These are phyloP conservation scores for Drosophila bunnanda DNA, from an alignment of 2,888 invertebrate species.

Conservation along the genomic window DNA sequence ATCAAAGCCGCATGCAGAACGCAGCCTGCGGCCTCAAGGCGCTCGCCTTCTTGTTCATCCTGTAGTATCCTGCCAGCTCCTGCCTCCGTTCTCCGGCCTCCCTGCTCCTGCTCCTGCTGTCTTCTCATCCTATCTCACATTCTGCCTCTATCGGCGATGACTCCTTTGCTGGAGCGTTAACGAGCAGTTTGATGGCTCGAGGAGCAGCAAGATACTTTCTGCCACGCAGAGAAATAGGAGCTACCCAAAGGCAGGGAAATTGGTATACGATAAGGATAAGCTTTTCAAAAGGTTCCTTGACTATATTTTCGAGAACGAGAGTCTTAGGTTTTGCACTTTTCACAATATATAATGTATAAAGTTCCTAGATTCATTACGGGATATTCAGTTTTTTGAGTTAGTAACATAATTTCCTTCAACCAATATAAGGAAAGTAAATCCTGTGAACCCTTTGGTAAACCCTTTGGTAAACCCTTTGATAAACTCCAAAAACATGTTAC, in stretches of 20 bases:
- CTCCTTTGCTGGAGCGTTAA: conserved; percentile 39
- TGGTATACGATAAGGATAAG: too few species aligned
- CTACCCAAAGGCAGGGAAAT: too few species aligned
- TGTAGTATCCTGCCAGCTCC: too few species aligned
- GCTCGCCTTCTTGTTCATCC: conserved; percentile 39
- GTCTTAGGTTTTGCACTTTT: not conserved
- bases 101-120: conserved; percentile 1
- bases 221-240: conserved; percentile 10
- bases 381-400: too few species aligned
- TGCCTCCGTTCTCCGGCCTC: conserved; percentile 6
- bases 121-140: conserved; percentile 11
- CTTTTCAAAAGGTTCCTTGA: not conserved
- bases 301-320: too few species aligned
- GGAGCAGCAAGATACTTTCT: conserved; percentile 15
- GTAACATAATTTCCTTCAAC: not conserved
- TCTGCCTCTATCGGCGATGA: conserved; percentile 33
- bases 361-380: not conserved
- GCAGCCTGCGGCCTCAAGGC: conserved; percentile 56
- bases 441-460: not conserved
- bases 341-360: not conserved
- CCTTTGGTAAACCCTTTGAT: not conserved
- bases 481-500: not conserved
- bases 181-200: conserved; percentile 43
- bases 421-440: too few species aligned
- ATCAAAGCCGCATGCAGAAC: conserved; percentile 74